These are phyloP conservation scores for Saccostrea cuccullata DNA, from an alignment of 1,140 invertebrate genomes.

Conservation along the genomic window DNA sequence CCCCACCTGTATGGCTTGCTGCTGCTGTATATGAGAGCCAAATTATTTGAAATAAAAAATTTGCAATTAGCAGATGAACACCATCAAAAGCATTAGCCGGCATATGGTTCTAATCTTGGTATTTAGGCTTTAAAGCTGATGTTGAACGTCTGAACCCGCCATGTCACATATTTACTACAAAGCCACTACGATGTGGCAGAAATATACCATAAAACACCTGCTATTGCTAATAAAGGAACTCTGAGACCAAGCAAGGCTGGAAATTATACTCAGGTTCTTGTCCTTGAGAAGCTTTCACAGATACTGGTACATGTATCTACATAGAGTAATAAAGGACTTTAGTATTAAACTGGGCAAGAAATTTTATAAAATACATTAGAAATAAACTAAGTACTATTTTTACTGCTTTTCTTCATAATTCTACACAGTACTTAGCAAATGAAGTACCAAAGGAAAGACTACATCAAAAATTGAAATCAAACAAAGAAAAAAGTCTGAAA, in stretches of 20 bases:
- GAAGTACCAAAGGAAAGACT: too few relatives aligned
- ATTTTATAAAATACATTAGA: not conserved
- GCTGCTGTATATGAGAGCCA: not conserved
- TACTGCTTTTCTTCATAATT: not conserved
- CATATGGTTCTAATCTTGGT: constrained; percentile 19
- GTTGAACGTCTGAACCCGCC: constrained; percentile 9
- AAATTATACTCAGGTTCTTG: not conserved
- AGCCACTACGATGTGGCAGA: constrained; percentile 7
- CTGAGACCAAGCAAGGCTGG: not conserved
- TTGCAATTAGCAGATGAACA: constrained; percentile 30
- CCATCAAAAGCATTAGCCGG: constrained; percentile 18
- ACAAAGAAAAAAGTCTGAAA: too few relatives aligned
- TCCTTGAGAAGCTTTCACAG: not conserved
- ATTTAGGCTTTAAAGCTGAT: constrained; percentile 21
- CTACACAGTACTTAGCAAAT: too few relatives aligned
- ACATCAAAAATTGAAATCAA: too few relatives aligned
- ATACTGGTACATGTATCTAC: not conserved
- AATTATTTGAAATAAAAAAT: constrained; percentile 37
- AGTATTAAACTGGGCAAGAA: not conserved
- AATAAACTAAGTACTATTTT: not conserved
- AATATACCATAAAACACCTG: constrained; percentile 7
- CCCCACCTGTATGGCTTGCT: not conserved
- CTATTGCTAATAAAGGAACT: not conserved
- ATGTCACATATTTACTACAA: constrained; percentile 20
- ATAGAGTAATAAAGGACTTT: not conserved